A percentile compares a stretch with the other conserved stretches of the same genome.
phyloP scores from a whole-genome alignment of 2,888 invertebrate genomes.

The Ichneumon xanthorius region DNA sequence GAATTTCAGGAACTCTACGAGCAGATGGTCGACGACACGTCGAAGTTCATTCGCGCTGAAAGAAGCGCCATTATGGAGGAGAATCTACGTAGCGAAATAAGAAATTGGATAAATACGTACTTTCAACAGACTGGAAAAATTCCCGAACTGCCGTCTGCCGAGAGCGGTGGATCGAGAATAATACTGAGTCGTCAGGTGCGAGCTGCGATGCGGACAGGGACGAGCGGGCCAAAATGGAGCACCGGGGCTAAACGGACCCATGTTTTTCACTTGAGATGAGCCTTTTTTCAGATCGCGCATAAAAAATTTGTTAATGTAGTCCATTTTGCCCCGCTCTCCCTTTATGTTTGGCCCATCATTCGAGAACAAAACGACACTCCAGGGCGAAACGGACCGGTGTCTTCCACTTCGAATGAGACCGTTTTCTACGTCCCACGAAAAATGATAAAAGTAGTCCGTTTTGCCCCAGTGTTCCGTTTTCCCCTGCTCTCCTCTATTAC shows the following conservation, averaged over 20 bases:
- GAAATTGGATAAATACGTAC: slow-evolving; percentile 94
- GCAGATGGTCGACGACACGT: slow-evolving; percentile 87
- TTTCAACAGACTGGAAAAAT: slow-evolving; percentile 93
- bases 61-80: slow-evolving; percentile 93
- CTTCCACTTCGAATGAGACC: too few species aligned
- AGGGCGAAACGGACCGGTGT: too few species aligned
- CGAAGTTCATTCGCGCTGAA: slow-evolving; percentile 89
- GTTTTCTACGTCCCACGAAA: not conserved
- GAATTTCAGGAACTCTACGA: slow-evolving; percentile 90
- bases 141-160: slow-evolving; percentile 96
- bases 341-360: not conserved
- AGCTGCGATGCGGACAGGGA: not conserved
- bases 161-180: slow-evolving; percentile 94
- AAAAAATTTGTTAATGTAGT: too few species aligned
- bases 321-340: too few species aligned
- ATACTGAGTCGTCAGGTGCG: slow-evolving; percentile 91
- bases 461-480: too few species aligned
- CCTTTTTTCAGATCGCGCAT: too few species aligned
- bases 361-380: slow-evolving; percentile 19
- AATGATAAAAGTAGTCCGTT: not conserved
- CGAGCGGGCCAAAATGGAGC: not conserved
- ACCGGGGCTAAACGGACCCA: too few species aligned
- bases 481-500: not conserved
- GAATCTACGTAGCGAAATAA: slow-evolving; percentile 93
- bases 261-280: too few species aligned